Evolutionary conservation across 2,888 invertebrate species (phyloP).

Genomic region (Hypsopygia costalis): DNA sequence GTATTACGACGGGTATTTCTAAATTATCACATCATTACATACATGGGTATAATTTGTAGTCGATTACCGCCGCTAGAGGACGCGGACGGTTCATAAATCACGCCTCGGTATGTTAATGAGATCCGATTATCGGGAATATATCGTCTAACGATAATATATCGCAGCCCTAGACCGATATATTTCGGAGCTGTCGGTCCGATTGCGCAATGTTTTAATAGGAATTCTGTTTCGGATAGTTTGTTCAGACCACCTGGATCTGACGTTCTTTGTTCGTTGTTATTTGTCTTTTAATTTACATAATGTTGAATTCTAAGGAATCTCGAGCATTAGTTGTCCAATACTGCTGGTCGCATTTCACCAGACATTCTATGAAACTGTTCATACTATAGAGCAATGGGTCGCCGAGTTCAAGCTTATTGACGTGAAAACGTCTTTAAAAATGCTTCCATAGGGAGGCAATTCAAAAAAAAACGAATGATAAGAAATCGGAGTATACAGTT

Average conservation of each 20-base stretch:
- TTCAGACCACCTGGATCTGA: background rate
- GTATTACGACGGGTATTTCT: conserved; percentile 1
- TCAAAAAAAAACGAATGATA: too few relatives aligned
- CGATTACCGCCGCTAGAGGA: conserved; percentile 13
- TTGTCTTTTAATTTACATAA: too few relatives aligned
- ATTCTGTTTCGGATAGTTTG: conserved; percentile 3
- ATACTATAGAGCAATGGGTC: too few relatives aligned
- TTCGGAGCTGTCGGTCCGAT: conserved; percentile 10
- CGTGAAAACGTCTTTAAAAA: too few relatives aligned
- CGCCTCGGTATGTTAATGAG: conserved; percentile 32
- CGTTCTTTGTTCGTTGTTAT: background rate
- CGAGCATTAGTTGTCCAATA: too few relatives aligned
- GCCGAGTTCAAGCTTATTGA: too few relatives aligned
- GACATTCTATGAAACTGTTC: too few relatives aligned
- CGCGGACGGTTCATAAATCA: conserved; percentile 28
- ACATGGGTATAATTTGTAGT: conserved; percentile 23
- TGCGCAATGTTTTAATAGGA: conserved; percentile 21
- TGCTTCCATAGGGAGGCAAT: too few relatives aligned
- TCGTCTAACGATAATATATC: conserved; percentile 27
- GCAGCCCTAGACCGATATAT: background rate
- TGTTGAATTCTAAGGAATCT: too few relatives aligned
- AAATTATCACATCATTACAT: conserved; percentile 24
- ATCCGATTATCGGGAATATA: conserved; percentile 35
- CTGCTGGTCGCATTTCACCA: too few relatives aligned
- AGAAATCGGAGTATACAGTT: too few relatives aligned